Evolutionary conservation across 2,113 vertebrate species (phyloP), one percentile per base, ranked within the genome.

Genomic region (Steatornis caripensis): DNA sequence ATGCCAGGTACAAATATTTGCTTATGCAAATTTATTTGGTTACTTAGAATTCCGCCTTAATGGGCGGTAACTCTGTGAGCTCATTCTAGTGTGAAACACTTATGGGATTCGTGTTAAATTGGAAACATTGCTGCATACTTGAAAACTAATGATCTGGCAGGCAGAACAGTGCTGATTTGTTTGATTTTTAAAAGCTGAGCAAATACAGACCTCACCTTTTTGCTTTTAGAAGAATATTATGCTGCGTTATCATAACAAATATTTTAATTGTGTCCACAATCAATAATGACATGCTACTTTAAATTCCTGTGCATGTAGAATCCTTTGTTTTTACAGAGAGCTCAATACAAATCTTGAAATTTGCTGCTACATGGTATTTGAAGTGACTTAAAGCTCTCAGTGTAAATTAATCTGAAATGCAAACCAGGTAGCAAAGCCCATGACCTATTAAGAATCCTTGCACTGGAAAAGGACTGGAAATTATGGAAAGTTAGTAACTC

Each of bases 361-460:
- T 74, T 92, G 60, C 87, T 96, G 69, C 84, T 94, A 36, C 48
- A 4, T 46, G 17, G 27, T 95, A 91, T 95, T 89, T 95, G 89
- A 95, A 92, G 69, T 96, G 95, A 92, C 77, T 92, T 95, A 81
- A 89, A 87, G 30, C 69, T 89, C 69, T 97, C 89, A 53, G 26
- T 89, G 68, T 94, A 91, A 89, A 84, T 96, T 95, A 93, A 95
- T 95, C 84, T 75, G 87, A 96, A 96, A 94, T 75, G 81, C 66
- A 96, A 95, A 81, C 84, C n/a, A 68, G 61, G 37, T 48, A 89
- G 43, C 48, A 94, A 94, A 95, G 36, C 30, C 64, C 23, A 75
- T 95, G 84, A 54, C 64, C 43, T 84, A 18, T 68, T 89, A 60
- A 68, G 60, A 78, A 94, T 18, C 39, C 27, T 78, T 78, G 29